Evolutionary conservation across 2,888 invertebrate species (phyloP).

Genomic region (Lasioglossum morio): DNA sequence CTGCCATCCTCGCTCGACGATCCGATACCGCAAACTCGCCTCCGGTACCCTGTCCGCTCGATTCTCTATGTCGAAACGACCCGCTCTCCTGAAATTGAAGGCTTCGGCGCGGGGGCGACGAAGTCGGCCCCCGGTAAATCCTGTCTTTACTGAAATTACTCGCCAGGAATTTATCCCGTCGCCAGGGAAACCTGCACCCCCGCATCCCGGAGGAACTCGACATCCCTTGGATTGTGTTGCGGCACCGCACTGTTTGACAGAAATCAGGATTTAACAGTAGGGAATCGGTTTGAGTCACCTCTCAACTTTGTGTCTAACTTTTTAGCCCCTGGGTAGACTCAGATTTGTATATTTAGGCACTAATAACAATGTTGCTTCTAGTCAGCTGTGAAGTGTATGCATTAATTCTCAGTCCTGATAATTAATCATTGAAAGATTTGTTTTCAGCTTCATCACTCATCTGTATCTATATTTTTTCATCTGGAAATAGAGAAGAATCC

Average conservation of each 20-base stretch:
- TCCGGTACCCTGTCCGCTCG: conserved; percentile 49
- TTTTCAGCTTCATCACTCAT: too few species aligned
- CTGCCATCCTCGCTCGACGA: conserved; percentile 42
- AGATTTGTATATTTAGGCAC: too few species aligned
- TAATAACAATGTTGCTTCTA: too few species aligned
- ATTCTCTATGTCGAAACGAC: conserved; percentile 47
- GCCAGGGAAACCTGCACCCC: conserved; percentile 29
- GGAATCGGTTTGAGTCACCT: neutral
- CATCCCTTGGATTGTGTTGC: neutral
- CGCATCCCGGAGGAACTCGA: conserved; percentile 15
- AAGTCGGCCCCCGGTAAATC: conserved; percentile 61
- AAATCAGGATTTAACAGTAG: neutral
- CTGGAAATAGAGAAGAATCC: conserved; percentile 17
- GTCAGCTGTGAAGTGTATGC: too few species aligned
- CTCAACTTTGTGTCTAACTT: neutral
- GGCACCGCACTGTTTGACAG: neutral
- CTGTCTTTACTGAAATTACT: conserved; percentile 66
- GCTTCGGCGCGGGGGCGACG: conserved; percentile 64
- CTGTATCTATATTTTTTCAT: neutral
- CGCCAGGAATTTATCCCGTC: conserved; percentile 60
- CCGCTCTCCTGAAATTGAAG: conserved; percentile 64
- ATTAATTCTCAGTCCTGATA: too few species aligned
- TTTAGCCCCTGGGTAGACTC: neutral
- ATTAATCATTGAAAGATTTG: too few species aligned
- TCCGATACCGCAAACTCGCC: conserved; percentile 64